phyloP scores from a whole-genome alignment of 1,140 invertebrate species.

The Meteorus sp. region DNA sequence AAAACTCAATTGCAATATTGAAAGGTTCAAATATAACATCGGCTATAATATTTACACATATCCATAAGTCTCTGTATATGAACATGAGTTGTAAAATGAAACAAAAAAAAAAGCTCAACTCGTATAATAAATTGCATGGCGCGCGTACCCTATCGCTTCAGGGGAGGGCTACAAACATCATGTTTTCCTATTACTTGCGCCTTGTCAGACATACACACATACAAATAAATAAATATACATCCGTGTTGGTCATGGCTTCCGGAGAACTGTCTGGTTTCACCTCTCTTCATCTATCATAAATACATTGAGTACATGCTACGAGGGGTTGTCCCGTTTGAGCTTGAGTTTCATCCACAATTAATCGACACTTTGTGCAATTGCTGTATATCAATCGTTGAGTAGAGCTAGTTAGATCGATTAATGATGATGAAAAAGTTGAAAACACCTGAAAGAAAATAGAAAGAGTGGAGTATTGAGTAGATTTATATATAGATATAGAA shows the following conservation, averaged over 20 bases:
- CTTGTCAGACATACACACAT: slow-evolving; percentile 41
- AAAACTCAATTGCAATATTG: too few species aligned
- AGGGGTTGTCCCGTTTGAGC: not conserved
- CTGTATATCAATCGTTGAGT: not conserved
- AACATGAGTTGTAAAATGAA: not conserved
- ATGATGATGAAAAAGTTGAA: not conserved
- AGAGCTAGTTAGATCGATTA: not conserved
- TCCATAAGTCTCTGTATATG: too few species aligned
- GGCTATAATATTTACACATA: too few species aligned
- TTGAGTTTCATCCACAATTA: not conserved
- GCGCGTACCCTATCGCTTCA: not conserved
- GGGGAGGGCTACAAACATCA: slow-evolving; percentile 28
- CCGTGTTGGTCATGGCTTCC: slow-evolving; percentile 25
- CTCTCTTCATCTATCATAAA: slow-evolving; percentile 4
- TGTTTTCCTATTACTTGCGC: slow-evolving; percentile 33
- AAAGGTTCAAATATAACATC: too few species aligned
- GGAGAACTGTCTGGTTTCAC: not conserved
- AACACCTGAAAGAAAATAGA: too few species aligned
- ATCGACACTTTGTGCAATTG: not conserved
- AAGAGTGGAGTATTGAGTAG: too few species aligned
- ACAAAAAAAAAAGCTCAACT: slow-evolving; percentile 25
- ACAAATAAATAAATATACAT: too few species aligned
- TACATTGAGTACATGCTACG: not conserved
- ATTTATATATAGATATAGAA: not conserved
- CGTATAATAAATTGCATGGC: slow-evolving; percentile 39